phyloP scores from a whole-genome alignment of 1,140 invertebrate genomes.

The Oreohelix idahoensis region DNA sequence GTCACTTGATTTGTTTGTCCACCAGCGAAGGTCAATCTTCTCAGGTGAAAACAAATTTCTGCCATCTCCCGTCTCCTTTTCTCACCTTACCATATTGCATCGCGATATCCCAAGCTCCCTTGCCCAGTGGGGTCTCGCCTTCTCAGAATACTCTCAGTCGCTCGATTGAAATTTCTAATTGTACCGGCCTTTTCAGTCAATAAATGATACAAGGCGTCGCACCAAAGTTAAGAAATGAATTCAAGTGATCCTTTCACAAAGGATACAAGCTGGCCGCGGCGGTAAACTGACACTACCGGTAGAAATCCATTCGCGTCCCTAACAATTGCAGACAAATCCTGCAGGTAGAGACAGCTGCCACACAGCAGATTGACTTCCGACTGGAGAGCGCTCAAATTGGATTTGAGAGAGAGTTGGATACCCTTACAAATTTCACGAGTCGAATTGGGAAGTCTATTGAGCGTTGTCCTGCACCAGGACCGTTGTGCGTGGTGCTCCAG shows the following conservation, averaged over 20 bases:
- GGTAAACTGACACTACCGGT: neutral
- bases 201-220: no score
- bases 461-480: neutral
- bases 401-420: neutral
- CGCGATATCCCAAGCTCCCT: no score
- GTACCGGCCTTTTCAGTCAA: no score
- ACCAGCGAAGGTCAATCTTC: neutral
- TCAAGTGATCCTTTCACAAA: neutral
- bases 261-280: neutral
- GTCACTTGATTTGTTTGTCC: neutral
- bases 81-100: neutral
- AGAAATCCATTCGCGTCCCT: neutral
- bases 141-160: no score
- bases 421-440: neutral
- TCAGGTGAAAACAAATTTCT: neutral
- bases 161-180: no score
- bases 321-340: neutral
- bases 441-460: neutral
- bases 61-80: neutral
- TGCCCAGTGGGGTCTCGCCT: no score
- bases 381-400: neutral
- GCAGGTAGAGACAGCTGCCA: neutral
- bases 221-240: neutral
- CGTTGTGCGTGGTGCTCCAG: neutral
- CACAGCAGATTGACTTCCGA: neutral